These are phyloP conservation scores for Cephus sareptanus DNA, from an alignment of 2,888 invertebrate species.

Conservation along the genomic window DNA sequence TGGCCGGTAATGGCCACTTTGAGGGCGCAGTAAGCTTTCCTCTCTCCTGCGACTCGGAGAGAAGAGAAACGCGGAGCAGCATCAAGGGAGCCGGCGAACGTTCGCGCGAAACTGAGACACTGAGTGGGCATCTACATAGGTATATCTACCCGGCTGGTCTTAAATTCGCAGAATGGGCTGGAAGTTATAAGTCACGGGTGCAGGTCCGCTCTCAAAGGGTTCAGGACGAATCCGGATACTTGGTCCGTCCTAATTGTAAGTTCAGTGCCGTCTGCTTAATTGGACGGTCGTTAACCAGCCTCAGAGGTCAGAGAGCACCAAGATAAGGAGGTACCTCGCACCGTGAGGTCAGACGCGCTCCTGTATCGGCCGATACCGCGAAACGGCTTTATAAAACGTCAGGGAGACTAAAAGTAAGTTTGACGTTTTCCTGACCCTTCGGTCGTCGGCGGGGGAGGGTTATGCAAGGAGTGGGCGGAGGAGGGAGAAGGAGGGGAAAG, in stretches of 20 bases:
- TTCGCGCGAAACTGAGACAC: not conserved
- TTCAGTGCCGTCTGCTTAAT: not conserved
- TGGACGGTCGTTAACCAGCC: not conserved
- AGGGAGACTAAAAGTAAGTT: not conserved
- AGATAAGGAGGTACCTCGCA: not conserved
- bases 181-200: not conserved
- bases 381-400: not conserved
- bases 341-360: not conserved
- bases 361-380: not conserved
- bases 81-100: not conserved
- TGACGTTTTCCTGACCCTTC: not conserved
- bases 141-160: not conserved
- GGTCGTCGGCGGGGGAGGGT: not conserved
- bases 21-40: constrained; percentile 42
- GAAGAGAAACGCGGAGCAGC: not conserved
- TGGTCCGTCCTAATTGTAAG: not conserved
- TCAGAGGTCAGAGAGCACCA: not conserved
- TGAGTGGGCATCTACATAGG: not conserved
- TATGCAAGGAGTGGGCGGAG: no score
- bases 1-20: constrained; percentile 62
- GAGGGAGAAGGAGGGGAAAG: no score
- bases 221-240: constrained; percentile 16
- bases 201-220: constrained; percentile 43
- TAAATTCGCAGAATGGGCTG: not conserved
- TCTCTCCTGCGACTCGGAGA: not conserved